These are phyloP conservation scores for Pocillopora verrucosa DNA, from an alignment of 64 coral and sea anemone species.

Conservation along the genomic window DNA sequence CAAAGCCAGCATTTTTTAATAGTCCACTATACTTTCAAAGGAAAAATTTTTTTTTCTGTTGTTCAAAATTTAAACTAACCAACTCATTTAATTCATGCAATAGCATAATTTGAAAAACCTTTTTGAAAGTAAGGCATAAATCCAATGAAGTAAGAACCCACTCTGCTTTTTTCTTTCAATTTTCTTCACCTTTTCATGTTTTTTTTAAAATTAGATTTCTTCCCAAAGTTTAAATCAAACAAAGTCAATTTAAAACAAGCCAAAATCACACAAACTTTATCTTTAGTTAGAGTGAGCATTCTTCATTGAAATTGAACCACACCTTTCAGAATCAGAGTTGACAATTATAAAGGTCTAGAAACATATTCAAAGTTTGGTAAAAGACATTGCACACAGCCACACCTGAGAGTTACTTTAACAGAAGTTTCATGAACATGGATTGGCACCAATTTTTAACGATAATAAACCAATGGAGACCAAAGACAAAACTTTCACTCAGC, in stretches of 20 bases:
- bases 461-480: not conserved
- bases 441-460: not conserved
- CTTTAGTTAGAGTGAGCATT: not conserved
- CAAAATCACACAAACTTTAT: not conserved
- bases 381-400: not conserved
- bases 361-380: slow-evolving; percentile 55
- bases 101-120: not conserved
- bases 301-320: not conserved
- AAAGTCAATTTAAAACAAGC: too few species aligned
- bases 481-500: slow-evolving; percentile 16
- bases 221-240: too few species aligned
- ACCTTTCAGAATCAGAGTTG: not conserved
- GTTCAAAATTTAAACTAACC: slow-evolving; percentile 53
- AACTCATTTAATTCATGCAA: slow-evolving; percentile 42
- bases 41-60: not conserved
- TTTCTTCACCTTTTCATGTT: not conserved
- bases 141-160: not conserved
- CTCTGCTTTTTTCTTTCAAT: not conserved
- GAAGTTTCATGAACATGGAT: not conserved
- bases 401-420: not conserved
- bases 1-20: slow-evolving; percentile 55
- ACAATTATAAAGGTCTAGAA: not conserved
- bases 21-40: slow-evolving; percentile 1
- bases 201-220: too few species aligned
- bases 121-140: not conserved